Evolutionary conservation across 35 echinoderm and acorn worm species (phyloP), one percentile per base, ranked within the genome.

Genomic region (Hemicentrotus pulcherrimus): DNA sequence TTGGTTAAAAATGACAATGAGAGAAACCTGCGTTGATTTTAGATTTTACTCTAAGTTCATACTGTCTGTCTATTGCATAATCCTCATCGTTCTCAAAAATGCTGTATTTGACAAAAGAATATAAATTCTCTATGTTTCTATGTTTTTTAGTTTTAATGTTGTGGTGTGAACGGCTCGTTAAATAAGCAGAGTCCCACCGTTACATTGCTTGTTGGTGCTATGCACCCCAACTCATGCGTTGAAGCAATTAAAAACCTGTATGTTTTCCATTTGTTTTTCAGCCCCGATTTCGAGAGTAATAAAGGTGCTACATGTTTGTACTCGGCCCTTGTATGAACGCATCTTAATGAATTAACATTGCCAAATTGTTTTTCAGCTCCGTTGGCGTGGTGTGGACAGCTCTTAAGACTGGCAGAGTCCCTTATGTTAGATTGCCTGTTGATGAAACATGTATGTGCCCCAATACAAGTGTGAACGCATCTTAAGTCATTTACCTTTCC

Each of bases 301-400:
- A 41, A 41, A 41, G 35, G 35, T 41, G 35, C 35, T 41, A 41
- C 35, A 41, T 41, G 35, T 41, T 41, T 41, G 35, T 41, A 41
- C 35, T 41, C 35, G 35, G 35, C 35, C 35, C 15, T 10, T 55
- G 9, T 55, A 55, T 55, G 50, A 55, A 55, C 15, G 50, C 15
- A 55, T 55, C 50, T 55, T 14, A 55, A 11, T 94, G 55, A 0
- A 19, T 31, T 31, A 41, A 61, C 19, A 41, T 85, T 65, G n/a
- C 28, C 65, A 10, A 9, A 78, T 78, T 55, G 28, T 28, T 61
- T 87, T 48, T 88, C 87, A 96, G 96, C 61, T 96, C 32, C 24
- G 31, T 22, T 96, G 96, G 41, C 95, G 94, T 55, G 96, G 96
- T 30, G 85, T 96, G 12, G 58, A 96, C 86, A 41, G 60, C 31